Percentiles rank a stretch among this genome's conserved stretches.
Evolutionary conservation across 2,888 invertebrate species (phyloP).

Genomic region (Chydorus sphaericus): DNA sequence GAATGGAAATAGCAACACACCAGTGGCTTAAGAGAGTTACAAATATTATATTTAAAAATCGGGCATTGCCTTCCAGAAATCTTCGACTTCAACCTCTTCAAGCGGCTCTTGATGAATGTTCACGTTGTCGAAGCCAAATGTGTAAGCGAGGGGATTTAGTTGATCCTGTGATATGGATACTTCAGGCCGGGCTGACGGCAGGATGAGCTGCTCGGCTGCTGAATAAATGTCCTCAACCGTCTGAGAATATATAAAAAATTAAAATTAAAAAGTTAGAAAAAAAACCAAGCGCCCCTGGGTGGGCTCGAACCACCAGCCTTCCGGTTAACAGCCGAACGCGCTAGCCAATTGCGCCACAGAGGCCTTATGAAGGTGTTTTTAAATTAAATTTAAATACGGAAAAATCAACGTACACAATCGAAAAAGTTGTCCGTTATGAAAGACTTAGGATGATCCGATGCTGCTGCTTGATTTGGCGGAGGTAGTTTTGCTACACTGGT

Average conservation of each 20-base stretch:
- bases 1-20: too few relatives aligned
- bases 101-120: background rate
- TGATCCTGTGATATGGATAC: background rate
- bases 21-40: too few relatives aligned
- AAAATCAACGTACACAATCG: too few relatives aligned
- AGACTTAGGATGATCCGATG: too few relatives aligned
- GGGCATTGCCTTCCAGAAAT: slow-evolving; percentile 1
- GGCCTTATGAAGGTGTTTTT: too few relatives aligned
- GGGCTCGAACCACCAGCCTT: background rate
- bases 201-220: slow-evolving; percentile 5
- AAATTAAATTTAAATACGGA: too few relatives aligned
- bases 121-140: background rate
- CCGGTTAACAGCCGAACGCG: slow-evolving; percentile 9
- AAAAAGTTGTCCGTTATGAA: too few relatives aligned
- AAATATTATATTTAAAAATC: background rate
- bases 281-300: slow-evolving; percentile 5
- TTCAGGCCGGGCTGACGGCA: slow-evolving; percentile 11
- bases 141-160: background rate
- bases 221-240: slow-evolving; percentile 12
- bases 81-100: background rate
- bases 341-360: slow-evolving; percentile 9
- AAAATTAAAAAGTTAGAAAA: background rate
- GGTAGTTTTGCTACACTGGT: too few relatives aligned
- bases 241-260: background rate
- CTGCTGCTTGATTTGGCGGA: too few relatives aligned